Conservation (phyloP, 2,888 invertebrate genomes). For the Apamea epomidion region DNA sequence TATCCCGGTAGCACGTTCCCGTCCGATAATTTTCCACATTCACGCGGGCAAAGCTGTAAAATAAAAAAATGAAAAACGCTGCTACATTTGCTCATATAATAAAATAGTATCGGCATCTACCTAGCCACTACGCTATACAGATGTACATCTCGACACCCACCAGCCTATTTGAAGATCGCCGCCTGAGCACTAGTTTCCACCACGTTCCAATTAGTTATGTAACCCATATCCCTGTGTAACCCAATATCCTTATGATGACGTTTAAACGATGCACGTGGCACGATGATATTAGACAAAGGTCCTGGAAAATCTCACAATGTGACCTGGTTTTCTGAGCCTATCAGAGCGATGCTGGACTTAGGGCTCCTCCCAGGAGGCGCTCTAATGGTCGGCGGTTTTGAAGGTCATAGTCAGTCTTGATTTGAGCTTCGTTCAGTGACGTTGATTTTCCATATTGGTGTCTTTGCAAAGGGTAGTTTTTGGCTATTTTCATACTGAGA, state of each 20-base stretch:
- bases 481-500: neutral
- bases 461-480: neutral
- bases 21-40: no score
- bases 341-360: neutral
- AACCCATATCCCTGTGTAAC: constrained; percentile 1
- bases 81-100: neutral
- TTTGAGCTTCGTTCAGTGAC: neutral
- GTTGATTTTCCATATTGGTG: neutral
- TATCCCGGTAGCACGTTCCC: no score
- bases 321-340: neutral
- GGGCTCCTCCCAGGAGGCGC: no score
- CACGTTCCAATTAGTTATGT: constrained; percentile 16
- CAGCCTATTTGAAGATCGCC: neutral
- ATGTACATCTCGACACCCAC: neutral
- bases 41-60: no score
- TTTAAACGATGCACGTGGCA: neutral
- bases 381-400: neutral
- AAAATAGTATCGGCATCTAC: neutral
- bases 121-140: neutral
- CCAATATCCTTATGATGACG: constrained; percentile 4
- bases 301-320: neutral
- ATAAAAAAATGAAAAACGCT: no score
- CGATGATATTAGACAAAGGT: neutral
- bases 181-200: neutral
- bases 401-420: neutral